A percentile compares a stretch with the other conserved stretches of the same genome.
Conservation (phyloP, 2,113 vertebrate species). For the Pipra filicauda region DNA sequence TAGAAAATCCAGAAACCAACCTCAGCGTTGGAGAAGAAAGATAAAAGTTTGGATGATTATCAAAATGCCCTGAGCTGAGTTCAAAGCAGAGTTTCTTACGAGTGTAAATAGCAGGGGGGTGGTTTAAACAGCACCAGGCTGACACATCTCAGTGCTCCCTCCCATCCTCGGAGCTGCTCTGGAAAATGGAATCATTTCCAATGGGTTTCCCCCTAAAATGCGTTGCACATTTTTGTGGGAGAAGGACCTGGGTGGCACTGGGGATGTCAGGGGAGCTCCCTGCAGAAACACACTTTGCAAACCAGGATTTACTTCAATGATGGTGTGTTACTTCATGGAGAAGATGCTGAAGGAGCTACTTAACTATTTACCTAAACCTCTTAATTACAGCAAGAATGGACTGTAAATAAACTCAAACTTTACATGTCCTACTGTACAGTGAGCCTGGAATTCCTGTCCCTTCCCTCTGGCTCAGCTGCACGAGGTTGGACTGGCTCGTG, state of each 20-base stretch:
- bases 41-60: neutral
- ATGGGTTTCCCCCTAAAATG: neutral
- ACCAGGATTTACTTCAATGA: neutral
- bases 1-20: conserved; percentile 16
- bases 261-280: neutral
- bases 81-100: neutral
- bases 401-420: neutral
- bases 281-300: neutral
- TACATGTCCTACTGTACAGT: neutral
- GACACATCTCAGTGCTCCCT: neutral
- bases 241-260: neutral
- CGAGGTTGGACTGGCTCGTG: neutral
- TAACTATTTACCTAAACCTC: neutral
- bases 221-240: neutral
- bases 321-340: neutral
- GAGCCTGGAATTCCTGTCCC: neutral
- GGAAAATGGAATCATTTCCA: neutral
- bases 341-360: neutral
- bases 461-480: neutral
- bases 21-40: neutral
- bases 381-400: neutral
- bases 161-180: neutral
- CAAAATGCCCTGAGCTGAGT: conserved; percentile 13
- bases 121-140: neutral
- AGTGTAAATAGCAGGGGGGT: neutral